phyloP scores from a whole-genome alignment of 2,797 vertebrate species.

The Ctenochaetus hawaiiensis region DNA sequence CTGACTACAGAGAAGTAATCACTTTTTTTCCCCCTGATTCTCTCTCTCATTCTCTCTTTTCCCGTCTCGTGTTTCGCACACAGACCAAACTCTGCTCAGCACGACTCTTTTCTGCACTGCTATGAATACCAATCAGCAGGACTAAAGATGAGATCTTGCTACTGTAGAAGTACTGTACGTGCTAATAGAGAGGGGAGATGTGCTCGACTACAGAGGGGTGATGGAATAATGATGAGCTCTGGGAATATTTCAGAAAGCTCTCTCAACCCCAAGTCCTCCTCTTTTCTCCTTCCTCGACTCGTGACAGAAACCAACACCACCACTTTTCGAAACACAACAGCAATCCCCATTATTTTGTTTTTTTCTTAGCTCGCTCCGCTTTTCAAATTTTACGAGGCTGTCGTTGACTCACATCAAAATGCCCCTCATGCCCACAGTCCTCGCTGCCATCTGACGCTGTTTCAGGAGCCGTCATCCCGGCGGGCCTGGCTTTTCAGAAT shows the following conservation, averaged over 20 bases:
- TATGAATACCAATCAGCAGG: constrained; percentile 62
- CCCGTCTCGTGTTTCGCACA: constrained; percentile 20
- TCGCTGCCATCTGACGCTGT: constrained; percentile 61
- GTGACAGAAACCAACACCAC: constrained; percentile 40
- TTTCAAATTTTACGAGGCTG: constrained; percentile 37
- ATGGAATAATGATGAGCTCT: constrained; percentile 65
- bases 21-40: constrained; percentile 33
- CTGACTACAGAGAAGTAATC: constrained; percentile 62
- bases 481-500: constrained; percentile 67
- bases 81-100: constrained; percentile 54
- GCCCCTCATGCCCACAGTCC: constrained; percentile 52
- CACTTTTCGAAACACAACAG: constrained; percentile 32
- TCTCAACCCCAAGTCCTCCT: constrained; percentile 48
- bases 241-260: constrained; percentile 55
- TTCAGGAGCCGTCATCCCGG: constrained; percentile 55
- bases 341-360: constrained; percentile 34
- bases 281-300: constrained; percentile 35
- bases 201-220: constrained; percentile 37
- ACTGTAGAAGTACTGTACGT: constrained; percentile 52
- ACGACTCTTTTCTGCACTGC: constrained; percentile 41
- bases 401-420: constrained; percentile 63
- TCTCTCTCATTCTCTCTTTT: constrained; percentile 26
- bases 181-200: constrained; percentile 48
- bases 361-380: constrained; percentile 28
- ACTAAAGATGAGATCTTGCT: constrained; percentile 51